Conservation (phyloP, 2,113 vertebrate genomes). For the Indri indri region DNA sequence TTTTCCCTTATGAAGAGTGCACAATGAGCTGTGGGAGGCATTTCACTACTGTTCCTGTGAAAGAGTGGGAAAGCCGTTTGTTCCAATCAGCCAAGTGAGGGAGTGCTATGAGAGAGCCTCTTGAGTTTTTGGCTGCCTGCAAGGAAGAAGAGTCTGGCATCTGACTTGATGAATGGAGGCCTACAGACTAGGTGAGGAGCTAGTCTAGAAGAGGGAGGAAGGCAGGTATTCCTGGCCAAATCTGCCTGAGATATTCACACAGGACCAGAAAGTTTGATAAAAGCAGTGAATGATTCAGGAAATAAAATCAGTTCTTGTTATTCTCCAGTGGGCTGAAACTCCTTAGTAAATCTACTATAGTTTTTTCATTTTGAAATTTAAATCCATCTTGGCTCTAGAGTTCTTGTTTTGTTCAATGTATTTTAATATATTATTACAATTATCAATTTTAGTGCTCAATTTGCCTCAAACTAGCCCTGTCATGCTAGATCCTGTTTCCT, state of each 20-base stretch:
- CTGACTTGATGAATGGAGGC: background rate
- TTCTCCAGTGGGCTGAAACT: background rate
- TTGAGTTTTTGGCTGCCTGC: background rate
- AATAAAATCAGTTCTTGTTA: background rate
- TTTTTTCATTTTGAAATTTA: no score
- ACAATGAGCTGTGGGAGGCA: background rate
- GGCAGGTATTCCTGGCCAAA: background rate
- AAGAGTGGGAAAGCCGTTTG: background rate
- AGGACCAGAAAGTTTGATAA: background rate
- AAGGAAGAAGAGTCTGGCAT: background rate
- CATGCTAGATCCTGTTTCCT: background rate
- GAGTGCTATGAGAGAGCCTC: background rate
- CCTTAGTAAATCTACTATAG: background rate
- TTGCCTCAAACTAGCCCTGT: background rate
- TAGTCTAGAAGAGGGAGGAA: background rate
- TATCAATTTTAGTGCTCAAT: background rate
- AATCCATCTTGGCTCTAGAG: background rate
- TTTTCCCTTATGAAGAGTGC: background rate
- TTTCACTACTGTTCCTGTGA: background rate
- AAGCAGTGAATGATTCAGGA: background rate
- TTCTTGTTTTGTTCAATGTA: background rate
- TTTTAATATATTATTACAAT: background rate
- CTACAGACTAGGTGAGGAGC: background rate
- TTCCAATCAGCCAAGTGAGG: background rate
- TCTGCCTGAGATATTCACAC: background rate